Evolutionary conservation across 2,888 invertebrate species (phyloP), one percentile per base, ranked within the genome.

Genomic region (Chaetogeoica ovagalla): DNA sequence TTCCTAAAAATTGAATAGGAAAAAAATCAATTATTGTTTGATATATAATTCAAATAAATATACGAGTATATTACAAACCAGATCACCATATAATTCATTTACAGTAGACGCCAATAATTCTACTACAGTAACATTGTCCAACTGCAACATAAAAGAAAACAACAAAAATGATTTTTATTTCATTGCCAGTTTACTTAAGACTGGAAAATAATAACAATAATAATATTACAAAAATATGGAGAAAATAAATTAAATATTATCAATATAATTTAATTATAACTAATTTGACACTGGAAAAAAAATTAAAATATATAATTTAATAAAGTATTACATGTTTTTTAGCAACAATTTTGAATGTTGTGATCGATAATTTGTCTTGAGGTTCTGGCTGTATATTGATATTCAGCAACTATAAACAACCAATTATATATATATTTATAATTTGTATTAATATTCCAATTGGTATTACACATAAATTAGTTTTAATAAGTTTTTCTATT

Each of bases 371-470:
- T 15, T 37, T 63, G 62, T 79, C 77, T 70, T 70, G 52, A 13
- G 62, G 77, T 63, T 62, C 70, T 63, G 77, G 77, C 55, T 70
- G 62, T 52, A 79, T 63, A 3, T 70, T 52, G 19, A 79, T 79
- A 62, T 62, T 79, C 55, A 63, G 7, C 19, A 79, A 70, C 77
- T 79, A 55, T 43, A 79, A n/a, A 71, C n/a, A 66, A 74, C 21
- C 48, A 0, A 13, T 13, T 19, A 48, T 19, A n/a, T 65, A 39
- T 52, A 17, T 52, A 39, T n/a, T n/a, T n/a, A 48, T 48, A 48
- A 48, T 1, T 48, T 15, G 48, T 48, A 11, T 48, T 48, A 48
- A 48, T 48, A 13, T 48, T 48, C 13, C 48, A 48, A 11, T 48
- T 48, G 8, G 11, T 15, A 48, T 48, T 48, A 15, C 13, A 48